These are phyloP conservation scores for Meles meles DNA, from an alignment of 2,113 vertebrate genomes.

Conservation along the genomic window DNA sequence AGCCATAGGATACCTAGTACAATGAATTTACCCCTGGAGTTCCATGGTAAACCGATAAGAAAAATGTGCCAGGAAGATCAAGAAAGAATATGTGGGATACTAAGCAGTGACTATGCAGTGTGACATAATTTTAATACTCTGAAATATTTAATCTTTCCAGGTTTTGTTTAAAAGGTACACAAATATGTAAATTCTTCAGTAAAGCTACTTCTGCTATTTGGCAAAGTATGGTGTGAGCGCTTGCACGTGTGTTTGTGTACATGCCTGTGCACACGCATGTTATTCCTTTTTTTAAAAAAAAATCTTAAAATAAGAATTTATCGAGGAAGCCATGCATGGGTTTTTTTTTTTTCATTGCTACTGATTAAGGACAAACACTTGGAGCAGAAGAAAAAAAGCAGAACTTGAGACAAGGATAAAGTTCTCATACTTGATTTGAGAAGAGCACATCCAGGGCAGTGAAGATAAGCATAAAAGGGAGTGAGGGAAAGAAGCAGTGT, in stretches of 20 bases:
- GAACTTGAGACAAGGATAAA: not conserved
- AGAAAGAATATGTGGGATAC: not conserved
- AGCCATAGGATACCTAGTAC: not conserved
- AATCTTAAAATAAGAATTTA: not conserved
- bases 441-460: not conserved
- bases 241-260: not conserved
- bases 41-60: not conserved
- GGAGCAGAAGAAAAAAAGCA: not conserved
- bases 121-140: not conserved
- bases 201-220: not conserved
- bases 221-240: not conserved
- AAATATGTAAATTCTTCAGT: not conserved
- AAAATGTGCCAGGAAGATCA: not conserved
- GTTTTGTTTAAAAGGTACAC: not conserved
- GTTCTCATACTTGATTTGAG: not conserved
- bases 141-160: not conserved
- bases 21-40: not conserved
- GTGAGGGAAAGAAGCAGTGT: not conserved
- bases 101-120: not conserved
- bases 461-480: not conserved
- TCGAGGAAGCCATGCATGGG: not conserved
- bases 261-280: not conserved
- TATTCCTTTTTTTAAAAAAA: not conserved
- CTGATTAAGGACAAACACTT: not conserved
- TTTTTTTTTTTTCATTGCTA: not conserved